A percentile compares a stretch with the other conserved stretches of the same genome.
These are phyloP conservation scores for Ennomos fuscantarius DNA, from an alignment of 2,888 invertebrate genomes.

Conservation along the genomic window DNA sequence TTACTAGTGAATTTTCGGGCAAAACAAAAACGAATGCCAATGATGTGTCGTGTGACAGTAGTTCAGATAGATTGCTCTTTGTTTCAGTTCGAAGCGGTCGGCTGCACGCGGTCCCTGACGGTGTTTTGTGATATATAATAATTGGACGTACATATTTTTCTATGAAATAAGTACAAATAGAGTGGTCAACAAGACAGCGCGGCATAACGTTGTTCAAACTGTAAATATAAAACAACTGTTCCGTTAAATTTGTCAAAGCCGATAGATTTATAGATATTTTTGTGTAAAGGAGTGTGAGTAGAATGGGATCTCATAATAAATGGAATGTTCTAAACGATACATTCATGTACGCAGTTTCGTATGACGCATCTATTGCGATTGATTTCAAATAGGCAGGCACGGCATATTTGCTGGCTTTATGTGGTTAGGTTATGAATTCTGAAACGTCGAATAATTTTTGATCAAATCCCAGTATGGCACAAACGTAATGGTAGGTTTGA, in stretches of 20 bases:
- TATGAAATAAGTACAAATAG: slow-evolving; percentile 82
- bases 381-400: slow-evolving; percentile 36
- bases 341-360: slow-evolving; percentile 17
- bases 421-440: slow-evolving; percentile 48
- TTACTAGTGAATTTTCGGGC: too few species aligned
- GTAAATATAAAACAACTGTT: slow-evolving; percentile 64
- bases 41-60: slow-evolving; percentile 21
- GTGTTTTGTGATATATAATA: slow-evolving; percentile 74
- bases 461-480: slow-evolving; percentile 33
- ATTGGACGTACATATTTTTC: slow-evolving; percentile 79
- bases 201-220: slow-evolving; percentile 61
- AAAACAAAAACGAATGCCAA: background rate
- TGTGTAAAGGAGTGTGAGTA: slow-evolving; percentile 62
- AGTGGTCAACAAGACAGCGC: slow-evolving; percentile 58
- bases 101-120: slow-evolving; percentile 64
- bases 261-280: slow-evolving; percentile 67
- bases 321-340: slow-evolving; percentile 33
- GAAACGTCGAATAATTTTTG: slow-evolving; percentile 33
- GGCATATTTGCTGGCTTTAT: slow-evolving; percentile 49
- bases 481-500: slow-evolving; percentile 31
- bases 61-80: slow-evolving; percentile 44
- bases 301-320: slow-evolving; percentile 54
- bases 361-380: slow-evolving; percentile 31
- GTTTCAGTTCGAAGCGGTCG: slow-evolving; percentile 78
- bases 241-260: slow-evolving; percentile 53